phyloP scores from a whole-genome alignment of 2,888 invertebrate genomes.

The Apotomis betuletana region DNA sequence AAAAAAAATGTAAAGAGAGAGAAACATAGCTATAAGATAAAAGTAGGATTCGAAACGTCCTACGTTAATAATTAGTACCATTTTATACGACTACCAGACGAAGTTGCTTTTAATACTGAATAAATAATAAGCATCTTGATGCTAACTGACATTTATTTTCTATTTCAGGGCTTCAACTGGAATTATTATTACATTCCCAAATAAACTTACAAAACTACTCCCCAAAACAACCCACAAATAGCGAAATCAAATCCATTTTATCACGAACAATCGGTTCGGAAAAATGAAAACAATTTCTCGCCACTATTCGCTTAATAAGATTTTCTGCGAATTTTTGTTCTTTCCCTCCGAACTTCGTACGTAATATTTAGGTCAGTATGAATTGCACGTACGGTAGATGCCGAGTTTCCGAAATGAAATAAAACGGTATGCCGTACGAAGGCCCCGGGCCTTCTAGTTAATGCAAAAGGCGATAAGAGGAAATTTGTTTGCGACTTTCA shows the following conservation, averaged over 20 bases:
- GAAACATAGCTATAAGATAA: no score
- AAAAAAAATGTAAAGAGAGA: no score
- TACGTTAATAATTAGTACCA: no score
- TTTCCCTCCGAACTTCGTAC: constrained; percentile 34
- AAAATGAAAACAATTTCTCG: constrained; percentile 37
- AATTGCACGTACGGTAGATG: constrained; percentile 57
- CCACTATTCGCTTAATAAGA: constrained; percentile 33
- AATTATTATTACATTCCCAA: not conserved
- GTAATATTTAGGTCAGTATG: constrained; percentile 65
- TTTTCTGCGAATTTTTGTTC: constrained; percentile 34
- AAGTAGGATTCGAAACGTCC: no score
- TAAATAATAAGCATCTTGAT: no score
- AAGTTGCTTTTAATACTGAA: no score
- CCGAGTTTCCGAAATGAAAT: constrained; percentile 63
- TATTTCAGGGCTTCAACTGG: not conserved
- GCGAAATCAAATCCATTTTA: constrained; percentile 27
- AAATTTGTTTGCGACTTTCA: constrained; percentile 24
- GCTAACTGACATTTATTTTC: no score
- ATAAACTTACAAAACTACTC: not conserved
- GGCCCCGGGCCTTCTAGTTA: constrained; percentile 24
- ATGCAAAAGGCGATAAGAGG: constrained; percentile 21
- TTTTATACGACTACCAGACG: no score
- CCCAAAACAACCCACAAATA: not conserved
- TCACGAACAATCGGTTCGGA: constrained; percentile 29
- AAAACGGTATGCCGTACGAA: constrained; percentile 46